Evolutionary conservation across 2,888 invertebrate genomes (phyloP), one percentile per base, ranked within the genome.

Genomic region (Carabus problematicus): DNA sequence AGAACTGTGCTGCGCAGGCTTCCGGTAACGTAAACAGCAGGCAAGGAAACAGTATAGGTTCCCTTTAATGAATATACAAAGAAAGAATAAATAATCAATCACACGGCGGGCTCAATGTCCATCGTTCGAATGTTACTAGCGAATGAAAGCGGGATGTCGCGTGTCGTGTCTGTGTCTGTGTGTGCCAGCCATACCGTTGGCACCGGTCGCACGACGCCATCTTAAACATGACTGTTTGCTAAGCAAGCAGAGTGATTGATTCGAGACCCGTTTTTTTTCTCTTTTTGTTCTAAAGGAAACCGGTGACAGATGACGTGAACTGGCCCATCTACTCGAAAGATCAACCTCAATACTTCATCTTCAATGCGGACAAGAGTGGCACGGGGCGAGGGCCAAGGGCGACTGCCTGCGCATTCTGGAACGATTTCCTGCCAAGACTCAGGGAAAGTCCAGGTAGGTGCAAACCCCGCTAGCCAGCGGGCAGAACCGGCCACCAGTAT

Each of bases 401-500:
- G 75, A 88, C 91, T 59, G 89, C 94, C 58, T 98, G 98, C 83
- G 94, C 95, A 64, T 98, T 98, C 83, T 98, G 98, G 98, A 95
- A 95, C 79, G 91, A 94, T 76, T 96, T 97, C 84, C 86, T 98
- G 79, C 97, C 97, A 72, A 91, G 92, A 81, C 89, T 98, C 75
- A 87, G 89, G 81, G 91, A 90, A 84, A 86, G 87, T 81, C 85
- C 87, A 83, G 87, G 89, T 89, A 82, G 74, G 79, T 29, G 6
- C n/a, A n/a, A n/a, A n/a, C n/a, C 29, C 29, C 2, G 29, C 29
- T 29, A 29, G 29, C 29, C 29, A 29, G 29, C 6, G 3, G 6
- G 29, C 29, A 3, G 6, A 29, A 29, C 29, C 29, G 29, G 6
- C 29, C 29, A 29, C 29, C n/a, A n/a, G n/a, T 29, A 29, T 6